Evolutionary conservation across 1,140 invertebrate genomes (phyloP), one percentile per base, ranked within the genome.

Genomic region (roundworm (Caenorhabditis elegans)): DNA sequence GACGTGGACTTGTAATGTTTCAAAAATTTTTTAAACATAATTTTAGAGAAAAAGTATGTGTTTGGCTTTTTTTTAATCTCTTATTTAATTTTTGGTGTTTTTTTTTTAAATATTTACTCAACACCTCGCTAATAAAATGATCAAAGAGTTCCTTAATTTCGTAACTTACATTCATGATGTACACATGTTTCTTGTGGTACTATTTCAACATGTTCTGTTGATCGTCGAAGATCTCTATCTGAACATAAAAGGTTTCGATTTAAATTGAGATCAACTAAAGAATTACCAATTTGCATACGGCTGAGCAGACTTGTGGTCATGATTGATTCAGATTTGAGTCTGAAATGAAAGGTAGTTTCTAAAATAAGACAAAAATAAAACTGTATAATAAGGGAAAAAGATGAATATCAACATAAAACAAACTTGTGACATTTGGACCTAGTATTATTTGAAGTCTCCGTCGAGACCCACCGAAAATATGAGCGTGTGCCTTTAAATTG

Each of bases 161-260:
- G 2, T 53, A 24, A 39, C 60, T 70, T 26, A 70, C 60, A 70
- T 19, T 70, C 60, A 70, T 70, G 60, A 39, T 70, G 60, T 13
- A 70, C 60, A n/a, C 60, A 70, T 43, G 60, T 70, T 19, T 70
- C 60, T 13, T 70, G 60, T 43, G 60, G 60, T 4, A 70, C 60
- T 43, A 70, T 70, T 19, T 70, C 60, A 5, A 70, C 60, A 34
- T 70, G 60, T 22, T 70, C 60, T n/a, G 60, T 70, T 3, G 60
- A 70, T 36, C 60, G 15, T 4, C 60, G 60, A 0, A 70, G 60
- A 22, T 70, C 22, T 39, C 60, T 39, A 34, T 70, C 60, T 70
- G 26, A 39, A 70, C 19, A 10, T 3, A 39, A 1, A 3, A 28
- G 0, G 10, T 70, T 70, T 19, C 17, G 22, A 39, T 13, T 36